A percentile compares a stretch with the other conserved stretches of the same genome.
These are phyloP conservation scores for Abrostola tripartita DNA, from an alignment of 2,888 invertebrate genomes.

Conservation along the genomic window DNA sequence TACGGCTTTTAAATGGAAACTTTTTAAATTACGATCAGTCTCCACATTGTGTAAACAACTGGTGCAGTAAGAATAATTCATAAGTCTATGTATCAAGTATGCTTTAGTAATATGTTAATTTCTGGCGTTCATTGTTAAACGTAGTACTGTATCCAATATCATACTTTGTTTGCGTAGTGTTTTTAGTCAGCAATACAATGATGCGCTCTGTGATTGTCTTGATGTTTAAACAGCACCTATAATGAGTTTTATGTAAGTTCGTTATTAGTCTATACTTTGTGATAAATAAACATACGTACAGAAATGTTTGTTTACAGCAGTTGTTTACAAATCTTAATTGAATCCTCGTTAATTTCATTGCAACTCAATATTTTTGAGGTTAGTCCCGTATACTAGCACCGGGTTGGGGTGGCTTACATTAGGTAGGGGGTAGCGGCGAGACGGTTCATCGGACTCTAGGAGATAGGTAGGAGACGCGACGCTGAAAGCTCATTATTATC, in stretches of 20 bases:
- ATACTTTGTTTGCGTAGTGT: conserved; percentile 20
- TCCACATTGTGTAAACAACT: conserved; percentile 38
- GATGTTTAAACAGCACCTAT: conserved; percentile 9
- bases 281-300: too few species aligned
- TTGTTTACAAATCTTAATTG: too few species aligned
- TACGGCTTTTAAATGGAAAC: conserved; percentile 49
- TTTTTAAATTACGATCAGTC: conserved; percentile 48
- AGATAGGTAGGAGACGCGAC: conserved; percentile 53
- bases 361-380: conserved; percentile 42
- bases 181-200: conserved; percentile 17
- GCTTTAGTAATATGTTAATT: conserved; percentile 29
- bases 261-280: too few species aligned
- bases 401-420: conserved; percentile 44
- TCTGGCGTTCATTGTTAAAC: conserved; percentile 22
- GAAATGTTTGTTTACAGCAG: too few species aligned
- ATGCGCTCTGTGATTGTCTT: not conserved
- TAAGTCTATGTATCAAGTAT: conserved; percentile 17
- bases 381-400: conserved; percentile 33
- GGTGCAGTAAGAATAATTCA: conserved; percentile 28
- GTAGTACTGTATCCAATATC: conserved; percentile 14
- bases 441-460: conserved; percentile 80
- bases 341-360: not conserved
- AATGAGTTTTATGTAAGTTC: too few species aligned
- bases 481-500: conserved; percentile 68
- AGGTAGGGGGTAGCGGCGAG: conserved; percentile 65